Percentiles rank a stretch among this genome's conserved stretches.
Conservation (phyloP, 2,888 invertebrate genomes). For the Linnaemya vulpina region DNA sequence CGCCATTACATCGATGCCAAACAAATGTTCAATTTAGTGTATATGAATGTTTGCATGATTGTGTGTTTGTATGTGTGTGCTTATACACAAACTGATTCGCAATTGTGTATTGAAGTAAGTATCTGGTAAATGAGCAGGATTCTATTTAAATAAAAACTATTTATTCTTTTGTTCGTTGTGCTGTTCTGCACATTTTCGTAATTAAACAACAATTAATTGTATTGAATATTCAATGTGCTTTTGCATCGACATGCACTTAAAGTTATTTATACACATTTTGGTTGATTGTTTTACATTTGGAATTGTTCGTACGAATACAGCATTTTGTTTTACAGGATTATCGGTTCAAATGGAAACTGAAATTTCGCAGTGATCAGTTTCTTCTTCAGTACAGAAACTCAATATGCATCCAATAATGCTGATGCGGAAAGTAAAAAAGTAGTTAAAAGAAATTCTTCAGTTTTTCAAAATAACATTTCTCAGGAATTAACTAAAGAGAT, state of each 20-base stretch:
- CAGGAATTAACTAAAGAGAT: too few relatives aligned
- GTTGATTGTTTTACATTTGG: conserved; percentile 23
- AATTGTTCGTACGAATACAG: conserved; percentile 22
- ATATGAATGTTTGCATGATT: not conserved
- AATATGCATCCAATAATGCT: too few relatives aligned
- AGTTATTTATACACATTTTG: conserved; percentile 4
- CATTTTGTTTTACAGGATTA: conserved; percentile 14
- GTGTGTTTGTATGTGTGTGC: not conserved
- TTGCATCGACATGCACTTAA: not conserved
- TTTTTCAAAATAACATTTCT: too few relatives aligned
- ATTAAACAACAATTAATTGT: conserved; percentile 71
- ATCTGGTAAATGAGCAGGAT: conserved; percentile 38
- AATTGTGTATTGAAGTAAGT: conserved; percentile 8
- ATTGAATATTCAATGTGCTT: conserved; percentile 35
- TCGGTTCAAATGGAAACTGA: not conserved
- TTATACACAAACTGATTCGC: not conserved
- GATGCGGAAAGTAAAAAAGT: too few relatives aligned
- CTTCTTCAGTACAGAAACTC: too few relatives aligned
- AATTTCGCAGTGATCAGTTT: too few relatives aligned
- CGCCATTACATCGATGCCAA: conserved; percentile 43
- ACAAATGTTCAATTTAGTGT: conserved; percentile 4
- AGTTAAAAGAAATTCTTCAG: too few relatives aligned
- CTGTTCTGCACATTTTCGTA: conserved; percentile 54
- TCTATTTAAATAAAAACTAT: conserved; percentile 52
- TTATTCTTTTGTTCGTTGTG: conserved; percentile 26